A percentile compares a stretch with the other conserved stretches of the same genome.
phyloP scores from a whole-genome alignment of 2,888 invertebrate genomes.

The Toxonevra muliebris region DNA sequence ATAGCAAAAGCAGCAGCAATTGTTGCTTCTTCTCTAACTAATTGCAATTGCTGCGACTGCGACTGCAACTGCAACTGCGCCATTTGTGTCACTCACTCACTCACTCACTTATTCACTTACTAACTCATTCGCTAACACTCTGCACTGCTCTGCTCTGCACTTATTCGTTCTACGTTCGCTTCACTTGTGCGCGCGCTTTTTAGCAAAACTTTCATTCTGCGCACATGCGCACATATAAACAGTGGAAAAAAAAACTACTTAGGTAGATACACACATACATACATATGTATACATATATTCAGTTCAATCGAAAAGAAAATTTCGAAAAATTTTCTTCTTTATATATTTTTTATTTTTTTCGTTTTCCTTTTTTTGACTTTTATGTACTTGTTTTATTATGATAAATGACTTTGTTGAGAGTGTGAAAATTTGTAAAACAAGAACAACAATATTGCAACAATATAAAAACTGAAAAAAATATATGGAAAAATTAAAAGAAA shows the following conservation, averaged over 20 bases:
- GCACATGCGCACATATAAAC: constrained; percentile 17
- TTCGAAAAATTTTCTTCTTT: constrained; percentile 11
- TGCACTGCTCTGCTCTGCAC: too few species aligned
- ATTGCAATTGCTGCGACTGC: background rate
- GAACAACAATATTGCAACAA: constrained; percentile 6
- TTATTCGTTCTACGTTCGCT: too few species aligned
- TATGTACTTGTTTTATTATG: constrained; percentile 48
- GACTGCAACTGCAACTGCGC: constrained; percentile 2
- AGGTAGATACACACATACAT: background rate
- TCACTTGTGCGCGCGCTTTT: background rate
- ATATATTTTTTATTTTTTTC: background rate
- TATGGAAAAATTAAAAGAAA: constrained; percentile 42
- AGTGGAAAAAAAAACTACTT: background rate
- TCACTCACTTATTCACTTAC: background rate
- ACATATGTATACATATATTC: constrained; percentile 1
- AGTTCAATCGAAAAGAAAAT: constrained; percentile 31
- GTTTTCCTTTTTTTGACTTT: background rate
- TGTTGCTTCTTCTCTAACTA: constrained; percentile 1
- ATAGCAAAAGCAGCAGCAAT: background rate
- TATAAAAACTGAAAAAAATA: constrained; percentile 33
- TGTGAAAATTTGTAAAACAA: constrained; percentile 45
- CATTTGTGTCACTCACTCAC: constrained; percentile 27
- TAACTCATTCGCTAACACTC: too few species aligned
- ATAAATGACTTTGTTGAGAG: constrained; percentile 57
- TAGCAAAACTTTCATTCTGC: constrained; percentile 28